Evolutionary conservation across 2,888 invertebrate genomes (phyloP), one percentile per base, ranked within the genome.

Genomic region (Drosophila incognita): DNA sequence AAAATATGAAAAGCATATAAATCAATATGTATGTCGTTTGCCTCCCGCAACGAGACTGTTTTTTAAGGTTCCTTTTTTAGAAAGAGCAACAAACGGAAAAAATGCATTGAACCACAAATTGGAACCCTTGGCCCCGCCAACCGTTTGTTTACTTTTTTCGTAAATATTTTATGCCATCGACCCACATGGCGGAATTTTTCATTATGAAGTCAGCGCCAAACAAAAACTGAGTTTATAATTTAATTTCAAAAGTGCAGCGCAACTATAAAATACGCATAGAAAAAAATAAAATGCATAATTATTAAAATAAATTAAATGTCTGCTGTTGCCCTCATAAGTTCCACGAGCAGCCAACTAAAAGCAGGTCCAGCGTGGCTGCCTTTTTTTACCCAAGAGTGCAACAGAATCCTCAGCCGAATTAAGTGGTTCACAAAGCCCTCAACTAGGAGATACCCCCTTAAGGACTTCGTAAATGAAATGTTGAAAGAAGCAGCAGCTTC

Each of bases 251-350:
- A 90, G 68, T 76, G 83, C 79, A 74, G 65, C 69, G 61, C 61
- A 75, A 69, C 71, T 73, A 46, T 36, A 71, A 76, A 72, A 67
- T 27, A 46, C 27, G 11, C 13, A 59, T 53, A 18, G 42, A 52
- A 62, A 48, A 59, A 64, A 69, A 62, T 48, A 58, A 62, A 68
- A 40, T 21, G 57, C 66, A 86, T 80, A 85, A 89, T 86, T 91
- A 90, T 85, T 87, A 85, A 90, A 85, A 90, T 90, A 89, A 85
- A 85, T 85, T 90, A 90, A 85, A 89, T 90, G 90, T 89, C 84
- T 90, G 89, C 70, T 73, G 87, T 61, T 73, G 87, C 87, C 89
- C 87, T 69, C 84, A 85, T 85, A 89, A 90, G 87, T 84, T 87
- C 71, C 71, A 62, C 87, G 75, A 87, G 84, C 78, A 74, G 90